Conservation (phyloP, 2,113 vertebrate genomes). For the Tetrao urogallus region DNA sequence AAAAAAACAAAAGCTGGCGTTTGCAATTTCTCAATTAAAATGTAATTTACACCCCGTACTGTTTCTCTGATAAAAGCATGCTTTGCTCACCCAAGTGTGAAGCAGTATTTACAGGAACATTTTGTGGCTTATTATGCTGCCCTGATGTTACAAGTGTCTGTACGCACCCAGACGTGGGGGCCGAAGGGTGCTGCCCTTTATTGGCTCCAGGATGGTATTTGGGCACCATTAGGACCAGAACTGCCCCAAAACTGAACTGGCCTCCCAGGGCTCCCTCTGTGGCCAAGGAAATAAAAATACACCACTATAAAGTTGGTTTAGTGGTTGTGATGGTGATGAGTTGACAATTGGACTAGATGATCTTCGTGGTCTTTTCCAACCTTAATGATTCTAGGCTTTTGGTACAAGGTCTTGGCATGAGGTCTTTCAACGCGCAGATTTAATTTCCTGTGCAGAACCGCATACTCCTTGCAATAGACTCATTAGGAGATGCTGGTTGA, state of each 20-base stretch:
- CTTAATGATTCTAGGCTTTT: not conserved
- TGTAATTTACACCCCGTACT: constrained; percentile 54
- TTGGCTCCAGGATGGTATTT: not conserved
- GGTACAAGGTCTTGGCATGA: not conserved
- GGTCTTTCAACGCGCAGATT: not conserved
- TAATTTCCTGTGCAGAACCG: constrained; percentile 2
- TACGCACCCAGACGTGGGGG: rapidly evolving
- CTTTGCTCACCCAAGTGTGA: constrained; percentile 54
- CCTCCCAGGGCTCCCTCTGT: not conserved
- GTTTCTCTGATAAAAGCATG: constrained; percentile 36
- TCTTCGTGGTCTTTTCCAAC: too few relatives aligned
- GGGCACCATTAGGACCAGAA: not conserved
- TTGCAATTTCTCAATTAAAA: constrained; percentile 54
- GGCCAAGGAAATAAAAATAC: not conserved
- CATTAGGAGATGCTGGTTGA: not conserved
- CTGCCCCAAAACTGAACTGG: not conserved
- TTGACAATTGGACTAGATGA: too few relatives aligned
- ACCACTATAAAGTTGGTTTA: not conserved
- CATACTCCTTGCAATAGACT: not conserved
- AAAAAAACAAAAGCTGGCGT: not conserved
- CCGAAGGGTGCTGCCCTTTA: not conserved
- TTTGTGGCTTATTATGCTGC: not conserved
- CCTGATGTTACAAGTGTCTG: not conserved
- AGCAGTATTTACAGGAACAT: constrained; percentile 62
- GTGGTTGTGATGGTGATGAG: too few relatives aligned